These are phyloP conservation scores for Carterocephalus palaemon DNA, from an alignment of 2,888 invertebrate species.

Conservation along the genomic window DNA sequence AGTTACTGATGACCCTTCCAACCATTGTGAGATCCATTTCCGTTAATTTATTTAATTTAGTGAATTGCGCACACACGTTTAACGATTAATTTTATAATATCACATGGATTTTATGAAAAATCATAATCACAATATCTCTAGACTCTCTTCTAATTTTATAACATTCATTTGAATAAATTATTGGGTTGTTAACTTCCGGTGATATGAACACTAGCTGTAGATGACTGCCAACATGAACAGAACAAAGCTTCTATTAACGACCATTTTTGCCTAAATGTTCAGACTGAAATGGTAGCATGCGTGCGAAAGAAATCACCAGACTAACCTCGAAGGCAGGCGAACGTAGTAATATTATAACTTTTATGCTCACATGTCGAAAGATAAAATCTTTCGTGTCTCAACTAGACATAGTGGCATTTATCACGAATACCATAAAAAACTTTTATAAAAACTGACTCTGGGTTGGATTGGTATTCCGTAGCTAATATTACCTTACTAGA, in stretches of 20 bases:
- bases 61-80: constrained; percentile 2
- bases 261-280: constrained; percentile 21
- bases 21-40: constrained; percentile 66
- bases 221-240: no score
- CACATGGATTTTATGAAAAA: no score
- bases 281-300: constrained; percentile 46
- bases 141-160: no score
- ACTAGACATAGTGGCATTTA: constrained; percentile 48
- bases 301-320: constrained; percentile 58
- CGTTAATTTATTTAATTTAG: constrained; percentile 24
- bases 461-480: no score
- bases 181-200: no score
- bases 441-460: constrained; percentile 22
- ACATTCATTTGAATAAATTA: no score
- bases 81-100: no score
- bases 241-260: constrained; percentile 8
- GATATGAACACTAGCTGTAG: no score
- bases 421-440: constrained; percentile 61
- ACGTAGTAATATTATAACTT: constrained; percentile 46
- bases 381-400: constrained; percentile 48
- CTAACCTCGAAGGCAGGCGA: constrained; percentile 50
- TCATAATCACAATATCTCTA: no score
- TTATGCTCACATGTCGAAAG: constrained; percentile 58
- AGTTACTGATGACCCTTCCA: constrained; percentile 64
- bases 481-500: no score